Evolutionary conservation across 2,888 invertebrate genomes (phyloP).

Genomic region (Dioctria rufipes): DNA sequence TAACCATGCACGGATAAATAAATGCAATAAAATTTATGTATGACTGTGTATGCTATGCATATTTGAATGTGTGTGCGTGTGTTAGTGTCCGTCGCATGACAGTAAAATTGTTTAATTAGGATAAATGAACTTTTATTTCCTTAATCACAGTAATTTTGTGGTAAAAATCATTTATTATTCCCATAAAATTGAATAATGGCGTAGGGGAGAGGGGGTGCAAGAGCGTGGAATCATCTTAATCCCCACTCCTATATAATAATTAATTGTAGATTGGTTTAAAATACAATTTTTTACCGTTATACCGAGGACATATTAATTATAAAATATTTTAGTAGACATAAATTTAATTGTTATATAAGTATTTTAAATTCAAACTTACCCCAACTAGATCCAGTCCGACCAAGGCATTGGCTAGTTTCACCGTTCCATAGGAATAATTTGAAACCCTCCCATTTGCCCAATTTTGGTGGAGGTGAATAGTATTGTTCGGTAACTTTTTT

Average conservation of each 20-base stretch:
- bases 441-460: constrained; percentile 89
- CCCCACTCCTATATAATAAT: background rate
- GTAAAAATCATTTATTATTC: background rate
- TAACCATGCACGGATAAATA: constrained; percentile 16
- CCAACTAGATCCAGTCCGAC: constrained; percentile 94
- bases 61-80: constrained; percentile 5
- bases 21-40: too few species aligned
- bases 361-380: constrained; percentile 78
- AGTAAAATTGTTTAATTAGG: constrained; percentile 40
- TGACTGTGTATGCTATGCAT: background rate
- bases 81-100: constrained; percentile 10
- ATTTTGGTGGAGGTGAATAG: constrained; percentile 84
- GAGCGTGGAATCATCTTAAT: background rate
- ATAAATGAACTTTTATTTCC: background rate
- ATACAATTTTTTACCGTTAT: too few species aligned
- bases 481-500: constrained; percentile 84
- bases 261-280: too few species aligned
- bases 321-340: background rate
- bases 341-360: background rate
- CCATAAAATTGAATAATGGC: background rate
- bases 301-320: background rate
- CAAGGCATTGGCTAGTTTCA: constrained; percentile 92
- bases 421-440: constrained; percentile 91
- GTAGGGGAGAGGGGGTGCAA: background rate
- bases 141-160: background rate